A percentile compares a stretch with the other conserved stretches of the same genome.
Conservation (phyloP, 2,888 invertebrate species). For the Lithophane leautieri region DNA sequence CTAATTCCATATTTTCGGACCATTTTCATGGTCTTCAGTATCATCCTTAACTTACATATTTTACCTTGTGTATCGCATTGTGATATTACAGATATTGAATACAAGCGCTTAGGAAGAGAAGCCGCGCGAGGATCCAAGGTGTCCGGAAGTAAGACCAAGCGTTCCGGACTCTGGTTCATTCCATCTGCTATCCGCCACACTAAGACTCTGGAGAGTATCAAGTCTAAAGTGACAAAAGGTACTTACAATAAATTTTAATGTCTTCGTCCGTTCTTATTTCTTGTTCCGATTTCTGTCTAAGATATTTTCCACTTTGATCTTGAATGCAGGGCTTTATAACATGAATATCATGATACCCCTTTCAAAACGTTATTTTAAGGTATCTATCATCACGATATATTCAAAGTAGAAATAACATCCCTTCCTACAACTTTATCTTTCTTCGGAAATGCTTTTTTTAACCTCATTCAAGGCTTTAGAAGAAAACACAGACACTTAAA, state of each 20-base stretch:
- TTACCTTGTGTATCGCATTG: background rate
- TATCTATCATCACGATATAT: too few species aligned
- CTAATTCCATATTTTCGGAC: background rate
- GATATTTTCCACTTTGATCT: background rate
- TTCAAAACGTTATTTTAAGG: background rate
- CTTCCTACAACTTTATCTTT: background rate
- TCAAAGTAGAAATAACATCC: background rate
- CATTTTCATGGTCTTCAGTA: too few species aligned
- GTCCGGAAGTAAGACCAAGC: slow-evolving; percentile 79
- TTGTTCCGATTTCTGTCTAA: slow-evolving; percentile 1
- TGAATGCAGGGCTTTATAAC: background rate
- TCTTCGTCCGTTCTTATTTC: background rate
- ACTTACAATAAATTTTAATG: slow-evolving; percentile 17
- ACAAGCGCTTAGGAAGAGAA: slow-evolving; percentile 85
- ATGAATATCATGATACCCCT: background rate
- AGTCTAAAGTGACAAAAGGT: slow-evolving; percentile 88
- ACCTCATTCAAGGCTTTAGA: background rate
- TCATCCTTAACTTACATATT: too few species aligned
- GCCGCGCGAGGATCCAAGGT: slow-evolving; percentile 76
- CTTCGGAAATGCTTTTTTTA: background rate
- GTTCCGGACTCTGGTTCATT: slow-evolving; percentile 87
- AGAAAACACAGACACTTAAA: too few species aligned
- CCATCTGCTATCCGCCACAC: slow-evolving; percentile 88
- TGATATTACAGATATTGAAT: slow-evolving; percentile 84
- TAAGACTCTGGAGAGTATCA: slow-evolving; percentile 87